phyloP scores from a whole-genome alignment of 2,888 invertebrate species.

The Clivina fossor region DNA sequence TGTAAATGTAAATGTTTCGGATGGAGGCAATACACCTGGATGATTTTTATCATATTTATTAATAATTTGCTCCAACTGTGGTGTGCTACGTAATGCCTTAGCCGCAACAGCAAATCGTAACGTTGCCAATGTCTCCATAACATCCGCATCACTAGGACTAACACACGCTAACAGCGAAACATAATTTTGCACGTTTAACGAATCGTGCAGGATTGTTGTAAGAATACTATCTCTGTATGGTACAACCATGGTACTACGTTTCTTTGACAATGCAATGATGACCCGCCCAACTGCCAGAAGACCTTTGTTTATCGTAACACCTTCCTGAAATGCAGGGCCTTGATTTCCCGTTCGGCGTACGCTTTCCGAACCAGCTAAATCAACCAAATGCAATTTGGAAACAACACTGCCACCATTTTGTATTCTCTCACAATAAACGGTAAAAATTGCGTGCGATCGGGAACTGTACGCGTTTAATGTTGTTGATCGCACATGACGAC shows the following conservation, averaged over 20 bases:
- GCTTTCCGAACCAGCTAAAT: conserved; percentile 58
- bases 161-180: conserved; percentile 57
- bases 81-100: conserved; percentile 53
- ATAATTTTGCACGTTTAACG: conserved; percentile 54
- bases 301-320: conserved; percentile 57
- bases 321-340: conserved; percentile 56
- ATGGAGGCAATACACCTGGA: conserved; percentile 13
- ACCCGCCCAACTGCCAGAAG: conserved; percentile 56
- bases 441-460: conserved; percentile 58
- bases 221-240: conserved; percentile 57
- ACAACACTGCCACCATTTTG: conserved; percentile 39
- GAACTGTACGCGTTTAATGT: conserved; percentile 56
- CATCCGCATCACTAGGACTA: conserved; percentile 51
- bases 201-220: conserved; percentile 56
- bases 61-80: conserved; percentile 50
- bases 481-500: conserved; percentile 56
- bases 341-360: conserved; percentile 56
- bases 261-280: conserved; percentile 52
- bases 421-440: conserved; percentile 47
- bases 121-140: conserved; percentile 55
- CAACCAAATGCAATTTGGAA: conserved; percentile 56
- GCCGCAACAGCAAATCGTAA: conserved; percentile 56
- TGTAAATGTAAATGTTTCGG: background rate
- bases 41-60: conserved; percentile 17
- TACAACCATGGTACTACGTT: conserved; percentile 49